Base-by-base conservation (phyloP, 2,113 vertebrate species). In the Tamias sibiricus region DNA sequence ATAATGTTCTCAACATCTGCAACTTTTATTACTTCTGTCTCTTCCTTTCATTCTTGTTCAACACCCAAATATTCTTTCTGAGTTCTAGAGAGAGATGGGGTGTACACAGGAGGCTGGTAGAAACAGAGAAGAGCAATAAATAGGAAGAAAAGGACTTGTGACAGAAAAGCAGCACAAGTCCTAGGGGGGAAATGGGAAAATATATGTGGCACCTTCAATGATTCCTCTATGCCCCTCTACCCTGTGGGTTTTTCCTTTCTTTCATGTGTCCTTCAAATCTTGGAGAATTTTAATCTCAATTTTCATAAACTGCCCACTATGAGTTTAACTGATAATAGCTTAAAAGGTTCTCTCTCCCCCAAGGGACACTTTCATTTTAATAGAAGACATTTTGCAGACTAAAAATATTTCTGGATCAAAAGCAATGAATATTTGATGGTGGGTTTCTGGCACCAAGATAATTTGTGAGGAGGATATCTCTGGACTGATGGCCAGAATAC, bases 391-490 rank as follows among this genome's bases (percentile, higher is more conserved):
- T 95, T 68, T 89, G 4, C 17, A 91, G 49, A 93, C 74, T 97
- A 90, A 97, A 96, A 95, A 87, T 97, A 93, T 59, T 87, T 93
- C 37, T 74, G 69, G 44, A 97, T 95, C 69, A 94, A 94, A 95
- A 90, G 86, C 79, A 96, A 94, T 96, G 66, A 93, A 93, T 97
- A 96, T 91, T 97, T 97, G 94, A 91, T 93, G 64, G 30, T 96
- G 37, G 30, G 37, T 91, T 95, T 96, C 77, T 96, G 79, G 79
- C 75, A 94, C 72, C 20, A 91, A 82, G 62, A 85, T 82, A 66
- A 87, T 90, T 95, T 84, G 81, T 79, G 49, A 94, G 69, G 35
- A 82, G 54, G 40, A 30, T 72, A 59, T 74, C 47, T 91, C 68
- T 93, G 89, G 40, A 87, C 8, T 26, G 9, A 93, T 80, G 75